phyloP scores from a whole-genome alignment of 2,888 invertebrate species.

The Tubulanus polymorphus region DNA sequence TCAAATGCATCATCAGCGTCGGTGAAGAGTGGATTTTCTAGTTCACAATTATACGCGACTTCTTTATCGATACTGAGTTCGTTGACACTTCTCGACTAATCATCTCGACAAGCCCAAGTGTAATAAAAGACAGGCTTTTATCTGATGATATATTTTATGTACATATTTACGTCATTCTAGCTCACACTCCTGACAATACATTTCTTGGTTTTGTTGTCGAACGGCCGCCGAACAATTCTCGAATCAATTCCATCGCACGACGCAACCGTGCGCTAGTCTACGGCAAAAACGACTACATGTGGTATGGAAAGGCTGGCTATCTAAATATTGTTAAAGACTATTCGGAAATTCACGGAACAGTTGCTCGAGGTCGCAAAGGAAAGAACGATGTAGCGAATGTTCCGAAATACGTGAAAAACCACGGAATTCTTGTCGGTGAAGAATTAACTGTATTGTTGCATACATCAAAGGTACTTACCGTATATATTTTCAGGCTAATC shows the following conservation, averaged over 20 bases:
- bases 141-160: background rate
- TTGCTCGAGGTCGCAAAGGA: constrained; percentile 32
- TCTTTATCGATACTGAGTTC: too few relatives aligned
- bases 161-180: constrained; percentile 32
- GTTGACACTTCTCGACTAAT: too few relatives aligned
- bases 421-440: constrained; percentile 50
- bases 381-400: constrained; percentile 19
- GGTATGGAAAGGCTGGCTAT: constrained; percentile 48
- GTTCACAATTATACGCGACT: too few relatives aligned
- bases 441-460: constrained; percentile 46
- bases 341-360: constrained; percentile 53
- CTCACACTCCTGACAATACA: constrained; percentile 56
- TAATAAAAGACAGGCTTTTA: background rate
- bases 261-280: constrained; percentile 52
- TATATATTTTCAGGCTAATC: too few relatives aligned
- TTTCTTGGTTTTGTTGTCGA: constrained; percentile 57
- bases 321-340: constrained; percentile 36
- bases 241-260: constrained; percentile 24
- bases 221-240: constrained; percentile 29
- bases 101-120: too few relatives aligned
- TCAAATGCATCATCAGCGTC: too few relatives aligned
- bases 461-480: constrained; percentile 48
- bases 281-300: constrained; percentile 56
- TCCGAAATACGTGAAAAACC: constrained; percentile 51
- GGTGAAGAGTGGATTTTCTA: too few relatives aligned